Base-by-base conservation (phyloP, 1,140 invertebrate species). In the Drosophila tsacasi region DNA sequence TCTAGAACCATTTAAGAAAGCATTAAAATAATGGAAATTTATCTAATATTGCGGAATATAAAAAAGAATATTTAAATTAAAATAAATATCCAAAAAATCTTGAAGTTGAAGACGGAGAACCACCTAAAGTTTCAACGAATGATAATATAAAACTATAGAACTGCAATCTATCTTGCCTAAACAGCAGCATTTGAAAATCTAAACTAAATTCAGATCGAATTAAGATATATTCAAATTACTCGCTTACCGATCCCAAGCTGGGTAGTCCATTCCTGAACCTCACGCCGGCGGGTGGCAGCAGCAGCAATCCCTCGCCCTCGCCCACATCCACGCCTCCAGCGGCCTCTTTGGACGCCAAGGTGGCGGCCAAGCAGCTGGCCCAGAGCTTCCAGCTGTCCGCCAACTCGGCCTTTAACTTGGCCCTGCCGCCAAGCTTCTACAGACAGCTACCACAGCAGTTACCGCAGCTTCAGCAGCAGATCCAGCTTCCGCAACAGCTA, bases 211-310 rank as follows among this genome's bases (percentile, higher is more conserved):
- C 17, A 35, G 4, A 8, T 49, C 15, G 7, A 25, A 25, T 17
- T 17, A 5, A 55, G 21, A 23, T 55, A 55, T 55, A 55, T 55
- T 17, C 1, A 6, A 9, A 47, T 58, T 23, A 23, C 39, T 23
- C 9, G 13, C 23, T 25, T 15, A 67, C 60, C 35, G 40, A 80
- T 72, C 54, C 74, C 91, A 93, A 91, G 79, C 92, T 93, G 92
- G 92, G 92, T 93, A 93, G 92, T 84, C 92, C 92, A 77, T 93
- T 85, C 62, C 72, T 93, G 66, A 74, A 76, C 59, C 63, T 64
- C 30, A 90, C 87, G 77, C 83, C 87, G 52, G 63, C 83, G 73
- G 84, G 75, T 86, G 86, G 81, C 58, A 81, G 75, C 75, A 81
- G 75, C 75, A 87, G 69, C 81, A 83, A 83, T 64, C 67, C 83